Base-by-base conservation (phyloP, 2,888 invertebrate genomes). In the Hipparchia semele region DNA sequence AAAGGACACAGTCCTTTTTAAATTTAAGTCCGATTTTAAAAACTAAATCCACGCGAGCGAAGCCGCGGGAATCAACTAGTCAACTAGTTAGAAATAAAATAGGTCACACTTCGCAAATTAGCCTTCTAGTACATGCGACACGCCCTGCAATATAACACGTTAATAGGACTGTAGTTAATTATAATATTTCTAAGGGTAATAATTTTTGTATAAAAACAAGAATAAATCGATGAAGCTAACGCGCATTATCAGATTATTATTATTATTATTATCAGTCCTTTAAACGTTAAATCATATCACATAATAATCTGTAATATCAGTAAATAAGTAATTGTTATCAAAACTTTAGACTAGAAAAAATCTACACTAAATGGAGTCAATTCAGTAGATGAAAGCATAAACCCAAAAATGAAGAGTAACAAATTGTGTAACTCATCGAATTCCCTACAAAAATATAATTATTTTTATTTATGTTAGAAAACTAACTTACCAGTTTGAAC, bases 21-120 rank as follows among this genome's bases (percentile, higher is more conserved):
- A n/a, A 23, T 23, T 23, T 23, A 23, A 23, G 23, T 23, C 1
- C 23, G 23, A 23, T 23, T 23, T 23, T 23, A 23, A 23, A 23
- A 23, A 23, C 23, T 23, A 23, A 23, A 23, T 23, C 23, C 23
- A 23, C 23, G 23, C 23, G 23, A 23, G 23, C 23, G 23, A 23
- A 23, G 23, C 23, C 23, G 23, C 23, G 23, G 23, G 23, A 23
- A 23, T 23, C 23, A 23, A 23, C 23, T 33, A 46, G 51, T 23
- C 23, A 23, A 23, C 23, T 33, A 46, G 51, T 45, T 39, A 64
- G 45, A 58, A 59, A 59, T 65, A 54, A 54, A 70, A 62, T 68
- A 68, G 73, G 71, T 65, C 73, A 53, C 46, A 70, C 53, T 73
- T 68, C n/a, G 51, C 33, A 66, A 74, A 71, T 74, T 74, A 66